A percentile compares a stretch with the other conserved stretches of the same genome.
These are phyloP conservation scores for Asarcornis scutulata DNA, from an alignment of 2,113 vertebrate species.

Conservation along the genomic window DNA sequence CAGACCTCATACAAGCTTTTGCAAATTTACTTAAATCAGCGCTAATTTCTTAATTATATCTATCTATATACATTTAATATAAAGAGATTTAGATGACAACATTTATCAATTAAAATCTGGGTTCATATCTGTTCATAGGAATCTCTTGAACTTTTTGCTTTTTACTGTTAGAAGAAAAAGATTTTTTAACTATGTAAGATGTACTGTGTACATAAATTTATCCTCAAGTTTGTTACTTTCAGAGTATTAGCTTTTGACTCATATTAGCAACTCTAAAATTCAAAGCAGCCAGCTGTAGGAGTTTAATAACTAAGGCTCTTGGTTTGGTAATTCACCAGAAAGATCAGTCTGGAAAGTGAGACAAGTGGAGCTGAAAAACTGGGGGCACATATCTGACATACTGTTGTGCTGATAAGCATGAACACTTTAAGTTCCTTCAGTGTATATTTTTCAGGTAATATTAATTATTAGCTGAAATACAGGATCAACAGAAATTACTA, in stretches of 20 bases:
- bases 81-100: neutral
- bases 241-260: neutral
- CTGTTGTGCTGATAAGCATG: neutral
- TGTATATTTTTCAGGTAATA: neutral
- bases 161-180: neutral
- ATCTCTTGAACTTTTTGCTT: neutral
- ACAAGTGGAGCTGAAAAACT: slow-evolving; percentile 23
- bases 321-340: slow-evolving; percentile 1
- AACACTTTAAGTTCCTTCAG: neutral
- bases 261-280: neutral
- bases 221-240: neutral
- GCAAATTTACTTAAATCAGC: neutral
- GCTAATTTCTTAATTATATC: neutral
- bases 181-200: neutral
- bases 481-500: neutral
- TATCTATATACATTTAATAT: neutral
- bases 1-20: neutral
- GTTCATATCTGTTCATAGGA: neutral
- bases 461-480: neutral
- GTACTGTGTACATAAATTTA: neutral
- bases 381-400: neutral
- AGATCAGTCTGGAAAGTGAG: neutral
- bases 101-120: neutral
- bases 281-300: neutral
- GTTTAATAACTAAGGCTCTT: neutral